Base-by-base conservation (phyloP, 2,888 invertebrate genomes). In the Pseudococcus viburni region DNA sequence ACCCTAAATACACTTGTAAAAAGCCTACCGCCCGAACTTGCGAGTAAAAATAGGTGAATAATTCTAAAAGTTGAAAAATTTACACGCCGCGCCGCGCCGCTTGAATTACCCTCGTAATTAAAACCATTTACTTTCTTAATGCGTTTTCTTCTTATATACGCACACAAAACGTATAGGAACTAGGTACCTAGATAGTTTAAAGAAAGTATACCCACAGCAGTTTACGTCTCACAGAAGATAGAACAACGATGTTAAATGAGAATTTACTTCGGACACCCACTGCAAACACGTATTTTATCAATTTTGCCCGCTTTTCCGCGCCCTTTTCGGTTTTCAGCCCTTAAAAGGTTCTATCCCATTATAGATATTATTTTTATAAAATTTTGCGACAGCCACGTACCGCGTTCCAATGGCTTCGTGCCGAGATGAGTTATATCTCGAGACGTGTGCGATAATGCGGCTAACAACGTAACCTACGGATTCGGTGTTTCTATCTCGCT, bases 321-420 rank as follows among this genome's bases (percentile, higher is more conserved):
- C 11, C 19, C 64, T 19, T 64, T 64, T 64, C 22, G 64, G 9
- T 19, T 64, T 64, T 64, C 22, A 22, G 9, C 12, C 8, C 64
- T 64, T 64, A 22, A 22, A 64, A 64, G 22, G 9, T 15, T 22
- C 64, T 22, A n/a, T n/a, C n/a, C 19, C 22, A 8, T 64, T 64
- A 64, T 22, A 64, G 15, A 64, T 64, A 22, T 64, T 64, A 64
- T 64, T 64, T 22, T 64, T 64, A 64, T 64, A 64, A 59, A n/a
- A 22, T 55, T 15, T 64, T 64, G 15, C 64, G 22, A 64, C 64
- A 22, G 22, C 64, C 64, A 7, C 9, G 19, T 64, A 64, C 64
- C 19, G 64, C 22, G 64, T 22, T 22, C 64, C 22, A 9, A 22
- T 64, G 22, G 64, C 22, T 64, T 64, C 64, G 12, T 64, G 19